Base-by-base conservation (phyloP, 53 echinoderm and acorn worm species). In the Holothuria leucospilota region DNA sequence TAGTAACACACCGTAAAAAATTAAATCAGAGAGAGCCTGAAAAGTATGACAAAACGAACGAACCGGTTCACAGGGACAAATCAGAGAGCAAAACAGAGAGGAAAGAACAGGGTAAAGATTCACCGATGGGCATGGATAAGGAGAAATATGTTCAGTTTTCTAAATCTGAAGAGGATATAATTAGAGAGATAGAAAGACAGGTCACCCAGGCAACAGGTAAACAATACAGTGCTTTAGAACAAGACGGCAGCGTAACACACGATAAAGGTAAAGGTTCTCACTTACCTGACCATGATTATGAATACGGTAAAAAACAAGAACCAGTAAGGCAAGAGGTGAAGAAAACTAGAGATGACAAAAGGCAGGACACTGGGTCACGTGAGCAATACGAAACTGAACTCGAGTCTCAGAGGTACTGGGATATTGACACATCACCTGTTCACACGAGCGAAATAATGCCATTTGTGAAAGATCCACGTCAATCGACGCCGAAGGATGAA, bases 161-260 rank as follows among this genome's bases (percentile, higher is more conserved):
- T 25, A 97, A 97, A 77, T 97, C 98, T 27, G 98, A 97, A 77
- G 98, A 97, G 46, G 98, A 97, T 29, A 97, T 97, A 46, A 91
- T 97, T 46, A 72, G 91, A 51, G 95, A 97, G 74, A 97, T 97
- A 16, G 98, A 97, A 81, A 93, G 90, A 67, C 98, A 97, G 71
- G 95, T 97, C 29, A 93, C 95, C 26, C 93, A 95, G 58, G 93
- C 95, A 25, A 93, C 98, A 10, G 98, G 98, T 51, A 95, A 87
- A 42, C 90, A 92, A 12, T 97, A 97, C 68, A 90, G 84, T 63
- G 98, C 98, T 5, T 95, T 93, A 68, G 95, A 97, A 64, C 85
- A 88, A 20, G 87, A 91, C 12, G 95, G 93, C 30, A 95, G 87
- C 16, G 91, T 90, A 13, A 16, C 16, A 29, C 28, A 29, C 6